Percentiles rank a stretch among this genome's conserved stretches.
Evolutionary conservation across 1,140 invertebrate genomes (phyloP).

Genomic region (Charaxes varanes): DNA sequence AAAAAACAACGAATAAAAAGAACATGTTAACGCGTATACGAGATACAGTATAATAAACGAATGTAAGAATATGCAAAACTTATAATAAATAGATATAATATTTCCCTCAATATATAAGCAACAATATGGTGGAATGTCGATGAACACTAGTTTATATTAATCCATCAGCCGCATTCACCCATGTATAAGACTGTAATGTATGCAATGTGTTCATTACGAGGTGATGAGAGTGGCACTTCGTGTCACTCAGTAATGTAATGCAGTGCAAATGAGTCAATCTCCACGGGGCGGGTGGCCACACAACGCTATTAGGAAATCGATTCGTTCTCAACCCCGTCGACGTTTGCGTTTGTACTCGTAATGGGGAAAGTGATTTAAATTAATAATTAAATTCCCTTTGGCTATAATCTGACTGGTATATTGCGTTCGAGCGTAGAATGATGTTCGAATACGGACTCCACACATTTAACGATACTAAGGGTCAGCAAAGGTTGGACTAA

Average conservation of each 20-base stretch:
- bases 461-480: too few relatives aligned
- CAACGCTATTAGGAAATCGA: slow-evolving; percentile 68
- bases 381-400: slow-evolving; percentile 31
- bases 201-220: slow-evolving; percentile 49
- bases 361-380: slow-evolving; percentile 39
- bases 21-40: too few relatives aligned
- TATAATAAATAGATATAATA: too few relatives aligned
- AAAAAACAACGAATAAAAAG: too few relatives aligned
- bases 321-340: slow-evolving; percentile 51
- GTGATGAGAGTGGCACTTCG: slow-evolving; percentile 67
- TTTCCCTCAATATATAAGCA: too few relatives aligned
- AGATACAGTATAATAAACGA: too few relatives aligned
- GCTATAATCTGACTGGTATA: slow-evolving; percentile 14
- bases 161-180: not conserved
- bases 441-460: too few relatives aligned
- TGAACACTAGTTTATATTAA: not conserved
- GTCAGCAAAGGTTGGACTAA: too few relatives aligned
- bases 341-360: slow-evolving; percentile 36
- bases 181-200: slow-evolving; percentile 16
- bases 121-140: not conserved
- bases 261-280: slow-evolving; percentile 73
- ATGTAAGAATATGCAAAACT: too few relatives aligned
- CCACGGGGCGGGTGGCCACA: slow-evolving; percentile 54
- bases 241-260: slow-evolving; percentile 71
- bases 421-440: too few relatives aligned